Evolutionary conservation across 53 echinoderm and acorn worm species (phyloP), one percentile per base, ranked within the genome.

Genomic region (Zoroaster sp.): DNA sequence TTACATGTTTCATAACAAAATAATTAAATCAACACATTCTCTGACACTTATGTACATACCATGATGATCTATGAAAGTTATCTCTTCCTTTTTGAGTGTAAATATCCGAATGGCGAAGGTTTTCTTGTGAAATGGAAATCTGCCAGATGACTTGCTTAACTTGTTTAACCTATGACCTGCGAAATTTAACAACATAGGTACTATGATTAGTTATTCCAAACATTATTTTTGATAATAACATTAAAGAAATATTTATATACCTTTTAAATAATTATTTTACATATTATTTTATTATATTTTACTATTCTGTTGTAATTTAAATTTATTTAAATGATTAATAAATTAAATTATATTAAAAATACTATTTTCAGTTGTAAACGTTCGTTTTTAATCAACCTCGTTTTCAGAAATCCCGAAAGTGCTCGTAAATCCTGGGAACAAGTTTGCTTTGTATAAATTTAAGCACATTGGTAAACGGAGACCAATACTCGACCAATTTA

Each of bases 121-220:
- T 11, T 21, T 66, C 14, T 20, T 21, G 5, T 21, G 5, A 21
- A 43, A 9, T 44, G 13, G 13, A 20, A 25, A 8, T 21, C n/a
- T 40, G n/a, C 41, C 43, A 59, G 81, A 67, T 81, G 81, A 81
- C 81, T 81, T 67, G 81, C 81, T 66, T 40, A 18, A 45, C 44
- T 69, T 35, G 35, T 49, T 47, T 85, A 11, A 85, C 41, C 85
- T 69, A 34, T 83, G 18, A 68, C 70, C 83, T 83, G 32, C 70
- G 85, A 85, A 25, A 59, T 59, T 59, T 59, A 11, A 25, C 63
- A 59, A 59, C 63, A 59, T 59, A 28, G 63, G 63, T 28, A 59
- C 5, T 59, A 59, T 59, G 63, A 28, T 59, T 25, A 25, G 28
- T n/a, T n/a, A n/a, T n/a, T n/a, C n/a, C n/a, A n/a, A n/a, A n/a